Evolutionary conservation across 2,888 invertebrate species (phyloP).

Genomic region (Polymixis flavicincta): DNA sequence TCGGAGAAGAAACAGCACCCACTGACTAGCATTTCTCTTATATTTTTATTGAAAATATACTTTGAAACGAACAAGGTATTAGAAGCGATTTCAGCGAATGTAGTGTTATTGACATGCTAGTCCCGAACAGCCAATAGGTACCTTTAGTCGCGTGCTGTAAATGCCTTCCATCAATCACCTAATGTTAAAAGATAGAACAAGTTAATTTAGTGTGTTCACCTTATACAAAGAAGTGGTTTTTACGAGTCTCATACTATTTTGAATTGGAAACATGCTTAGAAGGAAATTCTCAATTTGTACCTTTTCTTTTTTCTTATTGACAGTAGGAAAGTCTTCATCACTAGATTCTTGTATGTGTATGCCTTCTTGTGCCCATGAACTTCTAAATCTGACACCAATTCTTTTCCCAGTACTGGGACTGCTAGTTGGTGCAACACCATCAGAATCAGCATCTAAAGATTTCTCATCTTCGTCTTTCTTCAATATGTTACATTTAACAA

Average conservation of each 20-base stretch:
- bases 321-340: constrained; percentile 80
- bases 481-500: constrained; percentile 58
- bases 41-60: not conserved
- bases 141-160: constrained; percentile 78
- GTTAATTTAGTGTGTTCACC: constrained; percentile 63
- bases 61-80: constrained; percentile 25
- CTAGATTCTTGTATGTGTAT: constrained; percentile 77
- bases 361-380: constrained; percentile 81
- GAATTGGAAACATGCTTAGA: constrained; percentile 46
- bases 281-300: constrained; percentile 66
- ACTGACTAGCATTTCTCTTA: not conserved
- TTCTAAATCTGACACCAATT: constrained; percentile 84
- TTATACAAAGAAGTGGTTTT: constrained; percentile 41
- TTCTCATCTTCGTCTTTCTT: constrained; percentile 88
- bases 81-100: constrained; percentile 62
- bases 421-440: constrained; percentile 78
- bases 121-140: constrained; percentile 71
- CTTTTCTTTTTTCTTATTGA: constrained; percentile 81
- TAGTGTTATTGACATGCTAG: constrained; percentile 54
- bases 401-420: constrained; percentile 80
- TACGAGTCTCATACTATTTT: constrained; percentile 35
- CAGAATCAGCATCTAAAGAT: constrained; percentile 81
- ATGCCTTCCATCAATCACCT: constrained; percentile 81
- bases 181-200: constrained; percentile 74
- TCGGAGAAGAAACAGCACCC: not conserved